A percentile compares a stretch with the other conserved stretches of the same genome.
These are phyloP conservation scores for Craniophora ligustri DNA, from an alignment of 2,888 invertebrate species.

Conservation along the genomic window DNA sequence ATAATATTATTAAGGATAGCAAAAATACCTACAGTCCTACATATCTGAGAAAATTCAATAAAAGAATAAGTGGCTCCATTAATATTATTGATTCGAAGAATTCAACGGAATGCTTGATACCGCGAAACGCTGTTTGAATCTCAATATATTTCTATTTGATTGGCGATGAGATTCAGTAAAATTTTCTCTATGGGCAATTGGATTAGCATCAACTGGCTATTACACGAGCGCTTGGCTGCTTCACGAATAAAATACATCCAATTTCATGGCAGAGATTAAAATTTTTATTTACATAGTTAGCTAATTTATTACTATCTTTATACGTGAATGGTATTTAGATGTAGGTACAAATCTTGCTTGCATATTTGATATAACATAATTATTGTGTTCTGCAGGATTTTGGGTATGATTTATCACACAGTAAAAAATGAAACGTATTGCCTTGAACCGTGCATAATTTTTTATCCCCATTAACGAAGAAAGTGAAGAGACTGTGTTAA, in stretches of 20 bases:
- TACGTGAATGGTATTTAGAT: slow-evolving; percentile 40
- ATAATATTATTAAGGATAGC: too few relatives aligned
- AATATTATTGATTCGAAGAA: background rate
- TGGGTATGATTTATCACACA: too few relatives aligned
- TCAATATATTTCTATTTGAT: slow-evolving; percentile 69
- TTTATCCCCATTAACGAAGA: too few relatives aligned
- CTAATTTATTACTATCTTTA: slow-evolving; percentile 38
- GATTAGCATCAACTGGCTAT: slow-evolving; percentile 82
- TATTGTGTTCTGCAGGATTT: too few relatives aligned
- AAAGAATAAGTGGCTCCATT: background rate
- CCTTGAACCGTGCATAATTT: too few relatives aligned
- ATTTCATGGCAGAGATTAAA: slow-evolving; percentile 52
- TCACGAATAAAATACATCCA: slow-evolving; percentile 70
- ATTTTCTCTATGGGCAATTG: slow-evolving; percentile 79
- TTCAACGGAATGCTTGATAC: background rate
- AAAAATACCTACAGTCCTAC: too few relatives aligned
- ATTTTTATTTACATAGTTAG: slow-evolving; percentile 40
- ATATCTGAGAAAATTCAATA: too few relatives aligned
- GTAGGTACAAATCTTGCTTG: too few relatives aligned
- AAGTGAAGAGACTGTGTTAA: too few relatives aligned
- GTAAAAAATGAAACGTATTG: too few relatives aligned
- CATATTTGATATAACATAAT: too few relatives aligned
- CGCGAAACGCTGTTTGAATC: slow-evolving; percentile 32
- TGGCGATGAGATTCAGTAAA: slow-evolving; percentile 73
- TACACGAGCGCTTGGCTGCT: slow-evolving; percentile 66